Evolutionary conservation across 2,113 vertebrate genomes (phyloP).

Genomic region (Lepidothrix coronata): DNA sequence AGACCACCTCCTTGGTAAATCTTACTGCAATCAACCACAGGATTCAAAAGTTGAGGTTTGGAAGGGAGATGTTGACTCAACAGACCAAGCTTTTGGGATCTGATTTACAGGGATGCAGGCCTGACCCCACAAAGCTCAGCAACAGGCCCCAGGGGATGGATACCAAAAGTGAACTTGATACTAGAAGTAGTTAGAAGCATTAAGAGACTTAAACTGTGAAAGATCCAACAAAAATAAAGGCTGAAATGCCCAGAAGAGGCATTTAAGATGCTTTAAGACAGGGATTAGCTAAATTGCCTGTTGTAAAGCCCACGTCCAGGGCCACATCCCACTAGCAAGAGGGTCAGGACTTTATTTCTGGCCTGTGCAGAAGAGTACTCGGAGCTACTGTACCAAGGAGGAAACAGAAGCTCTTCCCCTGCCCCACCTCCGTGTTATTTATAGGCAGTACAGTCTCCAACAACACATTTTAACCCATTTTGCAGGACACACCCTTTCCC

Average conservation of each 20-base stretch:
- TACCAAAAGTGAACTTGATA: background rate
- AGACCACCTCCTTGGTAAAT: background rate
- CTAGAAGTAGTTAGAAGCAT: rapidly evolving
- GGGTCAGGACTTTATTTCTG: background rate
- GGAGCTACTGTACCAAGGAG: background rate
- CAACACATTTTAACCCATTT: background rate
- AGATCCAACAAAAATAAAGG: background rate
- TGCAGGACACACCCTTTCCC: conserved; percentile 28
- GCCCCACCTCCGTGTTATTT: background rate
- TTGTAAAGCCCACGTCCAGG: background rate
- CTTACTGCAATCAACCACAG: background rate
- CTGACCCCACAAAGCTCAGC: background rate
- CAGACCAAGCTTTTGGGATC: background rate
- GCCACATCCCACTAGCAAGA: background rate
- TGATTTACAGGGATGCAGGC: background rate
- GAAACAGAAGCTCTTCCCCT: background rate
- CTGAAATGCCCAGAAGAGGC: background rate
- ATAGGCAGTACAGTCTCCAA: background rate
- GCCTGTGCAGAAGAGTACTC: background rate
- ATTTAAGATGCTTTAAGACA: background rate
- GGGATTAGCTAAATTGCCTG: background rate
- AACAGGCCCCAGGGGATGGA: background rate
- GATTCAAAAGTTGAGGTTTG: background rate
- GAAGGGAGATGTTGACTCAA: background rate
- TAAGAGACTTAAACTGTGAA: background rate